Percentiles rank a stretch among this genome's conserved stretches.
phyloP scores from a whole-genome alignment of 2,113 vertebrate species.

The Anolis sagrei region DNA sequence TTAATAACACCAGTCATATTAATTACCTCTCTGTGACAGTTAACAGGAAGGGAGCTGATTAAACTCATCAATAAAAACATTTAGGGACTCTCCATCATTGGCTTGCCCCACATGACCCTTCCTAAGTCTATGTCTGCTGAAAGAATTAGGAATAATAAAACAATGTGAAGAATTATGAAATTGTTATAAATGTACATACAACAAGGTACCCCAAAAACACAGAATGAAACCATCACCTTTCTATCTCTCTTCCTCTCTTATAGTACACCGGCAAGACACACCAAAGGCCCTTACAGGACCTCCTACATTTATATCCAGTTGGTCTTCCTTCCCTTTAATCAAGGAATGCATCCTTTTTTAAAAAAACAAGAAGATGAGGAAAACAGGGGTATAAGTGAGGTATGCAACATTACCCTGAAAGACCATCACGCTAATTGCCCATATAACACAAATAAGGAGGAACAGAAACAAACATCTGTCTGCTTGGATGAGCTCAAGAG shows the following conservation, averaged over 20 bases:
- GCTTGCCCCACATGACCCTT: background rate
- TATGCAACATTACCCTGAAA: background rate
- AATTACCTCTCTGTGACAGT: slow-evolving; percentile 69
- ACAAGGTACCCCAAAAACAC: background rate
- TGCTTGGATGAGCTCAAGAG: background rate
- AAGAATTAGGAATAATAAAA: background rate
- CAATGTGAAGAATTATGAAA: fast-evolving
- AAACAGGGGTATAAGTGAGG: background rate
- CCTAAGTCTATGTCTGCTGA: background rate
- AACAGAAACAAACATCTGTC: background rate
- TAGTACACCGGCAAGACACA: background rate
- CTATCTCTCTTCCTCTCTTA: background rate
- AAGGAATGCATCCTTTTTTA: background rate
- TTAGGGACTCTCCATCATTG: slow-evolving; percentile 28
- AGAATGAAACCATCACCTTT: background rate
- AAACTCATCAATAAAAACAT: slow-evolving; percentile 61
- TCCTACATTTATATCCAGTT: background rate
- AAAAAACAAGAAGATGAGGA: background rate
- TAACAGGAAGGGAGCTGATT: slow-evolving; percentile 47
- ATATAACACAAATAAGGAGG: background rate
- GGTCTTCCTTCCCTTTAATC: background rate
- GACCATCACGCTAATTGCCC: background rate
- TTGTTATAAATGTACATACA: fast-evolving
- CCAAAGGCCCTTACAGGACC: background rate
- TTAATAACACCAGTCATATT: slow-evolving; percentile 80